Percentiles rank a stretch among this genome's conserved stretches.
phyloP scores from a whole-genome alignment of 2,888 invertebrate species.

The Drosophila koepferae region DNA sequence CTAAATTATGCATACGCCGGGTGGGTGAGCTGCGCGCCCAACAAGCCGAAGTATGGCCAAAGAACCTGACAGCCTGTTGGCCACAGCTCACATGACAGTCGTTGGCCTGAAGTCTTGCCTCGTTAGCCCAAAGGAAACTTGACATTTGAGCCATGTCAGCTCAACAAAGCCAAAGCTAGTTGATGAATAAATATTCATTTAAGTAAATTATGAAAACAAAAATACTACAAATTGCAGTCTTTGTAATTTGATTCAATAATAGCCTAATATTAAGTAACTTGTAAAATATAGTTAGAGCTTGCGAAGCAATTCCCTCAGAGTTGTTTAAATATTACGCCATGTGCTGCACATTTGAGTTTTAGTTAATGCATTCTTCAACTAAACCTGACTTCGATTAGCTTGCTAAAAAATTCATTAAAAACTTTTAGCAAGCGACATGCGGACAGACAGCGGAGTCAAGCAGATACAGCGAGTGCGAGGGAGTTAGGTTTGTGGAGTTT shows the following conservation, averaged over 20 bases:
- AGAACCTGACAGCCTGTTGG: slow-evolving; percentile 24
- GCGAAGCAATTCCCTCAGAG: neutral
- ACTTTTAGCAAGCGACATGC: slow-evolving; percentile 66
- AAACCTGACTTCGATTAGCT: slow-evolving; percentile 77
- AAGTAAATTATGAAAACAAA: neutral
- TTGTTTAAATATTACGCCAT: slow-evolving; percentile 45
- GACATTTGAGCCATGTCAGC: slow-evolving; percentile 30
- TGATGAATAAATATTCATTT: slow-evolving; percentile 25
- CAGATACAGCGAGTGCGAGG: neutral
- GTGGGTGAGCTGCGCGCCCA: slow-evolving; percentile 21
- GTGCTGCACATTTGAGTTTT: slow-evolving; percentile 34
- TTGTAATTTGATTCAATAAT: neutral
- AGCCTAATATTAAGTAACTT: neutral
- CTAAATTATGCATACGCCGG: slow-evolving; percentile 55
- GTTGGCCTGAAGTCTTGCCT: slow-evolving; percentile 15
- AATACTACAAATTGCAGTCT: neutral
- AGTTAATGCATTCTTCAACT: slow-evolving; percentile 72
- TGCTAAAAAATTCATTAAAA: slow-evolving; percentile 77
- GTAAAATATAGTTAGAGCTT: neutral
- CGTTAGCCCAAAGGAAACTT: slow-evolving; percentile 24
- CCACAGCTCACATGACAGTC: slow-evolving; percentile 35
- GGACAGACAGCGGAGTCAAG: slow-evolving; percentile 7
- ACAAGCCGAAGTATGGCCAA: slow-evolving; percentile 20
- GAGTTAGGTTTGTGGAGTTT: slow-evolving; percentile 1
- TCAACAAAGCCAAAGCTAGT: neutral